These are phyloP conservation scores for Dromaius novaehollandiae DNA, from an alignment of 2,113 vertebrate genomes.

Conservation along the genomic window DNA sequence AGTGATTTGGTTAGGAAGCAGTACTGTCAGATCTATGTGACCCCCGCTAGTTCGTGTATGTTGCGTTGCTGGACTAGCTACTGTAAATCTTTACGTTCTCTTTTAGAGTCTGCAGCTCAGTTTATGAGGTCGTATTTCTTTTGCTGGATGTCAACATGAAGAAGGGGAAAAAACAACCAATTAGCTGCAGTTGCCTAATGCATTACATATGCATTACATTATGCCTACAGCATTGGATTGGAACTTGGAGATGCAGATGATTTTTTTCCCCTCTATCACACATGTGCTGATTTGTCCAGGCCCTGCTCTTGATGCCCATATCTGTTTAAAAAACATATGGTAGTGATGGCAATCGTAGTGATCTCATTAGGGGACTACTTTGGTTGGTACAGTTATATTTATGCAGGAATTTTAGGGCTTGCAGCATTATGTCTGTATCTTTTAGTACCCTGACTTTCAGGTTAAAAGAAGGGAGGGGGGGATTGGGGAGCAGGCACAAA, in stretches of 20 bases:
- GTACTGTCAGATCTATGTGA: fast-evolving
- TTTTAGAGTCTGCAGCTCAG: not conserved
- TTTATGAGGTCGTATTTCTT: not conserved
- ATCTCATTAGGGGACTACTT: not conserved
- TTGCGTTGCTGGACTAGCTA: not conserved
- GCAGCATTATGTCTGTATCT: not conserved
- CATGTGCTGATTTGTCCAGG: not conserved
- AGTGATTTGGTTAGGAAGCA: not conserved
- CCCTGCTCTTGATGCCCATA: not conserved
- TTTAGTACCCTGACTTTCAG: not conserved
- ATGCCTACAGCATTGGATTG: not conserved
- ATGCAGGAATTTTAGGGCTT: not conserved
- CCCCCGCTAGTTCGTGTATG: not conserved
- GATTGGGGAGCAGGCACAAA: too few relatives aligned
- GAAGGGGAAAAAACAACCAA: not conserved
- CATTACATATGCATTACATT: too few relatives aligned
- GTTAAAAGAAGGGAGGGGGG: not conserved
- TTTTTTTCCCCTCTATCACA: not conserved
- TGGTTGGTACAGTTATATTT: not conserved
- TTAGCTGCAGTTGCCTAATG: not conserved
- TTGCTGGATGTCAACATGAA: not conserved
- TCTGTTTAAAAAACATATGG: not conserved
- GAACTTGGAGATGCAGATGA: not conserved
- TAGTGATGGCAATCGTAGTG: not conserved
- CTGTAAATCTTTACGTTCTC: not conserved